phyloP scores from a whole-genome alignment of 2,888 invertebrate species.

The Drosophila maculinotata region DNA sequence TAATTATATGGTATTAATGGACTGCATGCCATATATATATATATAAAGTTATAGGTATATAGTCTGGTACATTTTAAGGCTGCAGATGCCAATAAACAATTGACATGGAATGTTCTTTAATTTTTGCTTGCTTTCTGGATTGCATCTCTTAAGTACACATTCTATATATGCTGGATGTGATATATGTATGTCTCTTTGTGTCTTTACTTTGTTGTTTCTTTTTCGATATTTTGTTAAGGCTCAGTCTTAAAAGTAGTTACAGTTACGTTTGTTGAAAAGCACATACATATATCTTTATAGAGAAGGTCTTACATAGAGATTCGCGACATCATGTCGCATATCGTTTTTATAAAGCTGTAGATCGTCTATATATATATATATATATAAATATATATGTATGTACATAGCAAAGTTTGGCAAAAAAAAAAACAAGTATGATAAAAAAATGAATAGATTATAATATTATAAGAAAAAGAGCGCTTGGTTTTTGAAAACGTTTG shows the following conservation, averaged over 20 bases:
- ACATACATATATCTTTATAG: conserved; percentile 21
- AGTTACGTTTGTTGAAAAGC: conserved; percentile 37
- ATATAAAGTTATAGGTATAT: conserved; percentile 4
- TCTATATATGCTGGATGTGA: neutral
- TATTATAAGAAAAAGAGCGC: conserved; percentile 41
- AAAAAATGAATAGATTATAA: conserved; percentile 11
- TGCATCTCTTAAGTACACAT: conserved; percentile 21
- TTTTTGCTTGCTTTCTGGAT: conserved; percentile 12
- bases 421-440: conserved; percentile 15
- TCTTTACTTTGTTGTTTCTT: neutral
- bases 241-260: conserved; percentile 60
- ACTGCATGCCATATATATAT: conserved; percentile 9
- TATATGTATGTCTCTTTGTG: conserved; percentile 3
- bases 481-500: conserved; percentile 67
- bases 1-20: conserved; percentile 1
- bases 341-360: conserved; percentile 22
- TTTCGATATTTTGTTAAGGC: conserved; percentile 10
- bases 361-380: conserved; percentile 19
- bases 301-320: conserved; percentile 28
- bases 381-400: conserved; percentile 5
- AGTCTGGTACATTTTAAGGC: conserved; percentile 11
- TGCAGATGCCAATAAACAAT: conserved; percentile 3
- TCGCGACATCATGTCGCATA: conserved; percentile 12
- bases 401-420: conserved; percentile 30
- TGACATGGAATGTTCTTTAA: conserved; percentile 37